Base-by-base conservation (phyloP, 2,888 invertebrate genomes). In the Apodemia zela region DNA sequence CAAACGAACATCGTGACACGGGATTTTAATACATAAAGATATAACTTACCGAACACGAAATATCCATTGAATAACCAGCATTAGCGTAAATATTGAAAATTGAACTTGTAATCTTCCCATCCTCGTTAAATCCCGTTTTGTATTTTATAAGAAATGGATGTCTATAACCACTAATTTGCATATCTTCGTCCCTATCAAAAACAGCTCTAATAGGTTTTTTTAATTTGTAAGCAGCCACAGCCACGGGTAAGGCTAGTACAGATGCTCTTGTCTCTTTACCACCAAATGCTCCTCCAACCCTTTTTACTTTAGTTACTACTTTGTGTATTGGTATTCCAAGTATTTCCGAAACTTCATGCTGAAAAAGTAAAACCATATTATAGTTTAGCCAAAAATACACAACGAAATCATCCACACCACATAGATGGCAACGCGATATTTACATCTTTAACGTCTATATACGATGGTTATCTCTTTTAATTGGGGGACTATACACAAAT, bases 211-310 rank as follows among this genome's bases (percentile, higher is more conserved):
- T 94, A 8, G 97, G 95, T 71, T 93, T 93, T 59, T 93, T 93
- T 29, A 95, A 82, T 81, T 95, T 96, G 69, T 93, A 89, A 1
- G 97, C 97, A 10, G 97, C 96, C 5, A 97, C 76, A 3, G 95
- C 95, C 13, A 94, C 94, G 4, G 96, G 95, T 17, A 95, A 73
- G 2, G 94, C 94, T 25, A 96, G 76, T 10, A 94, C 70, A 4
- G 85, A 73, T 4, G 93, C 84, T 70, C 95, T 93, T 0, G 95
- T 94, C 85, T 97, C 97, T 84, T 98, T 98, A 0, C 97, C 98
- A 15, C 98, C 98, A 80, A 98, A 98, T 59, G 96, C 97, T 42
- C 98, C 98, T 1, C 97, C 97, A 64, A 97, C 84, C 72, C 98
- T 92, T 81, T 97, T 97, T 0, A 95, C 95, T 81, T 94, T 94